Evolutionary conservation across 1,140 invertebrate species (phyloP).

Genomic region (Oppia nitens): DNA sequence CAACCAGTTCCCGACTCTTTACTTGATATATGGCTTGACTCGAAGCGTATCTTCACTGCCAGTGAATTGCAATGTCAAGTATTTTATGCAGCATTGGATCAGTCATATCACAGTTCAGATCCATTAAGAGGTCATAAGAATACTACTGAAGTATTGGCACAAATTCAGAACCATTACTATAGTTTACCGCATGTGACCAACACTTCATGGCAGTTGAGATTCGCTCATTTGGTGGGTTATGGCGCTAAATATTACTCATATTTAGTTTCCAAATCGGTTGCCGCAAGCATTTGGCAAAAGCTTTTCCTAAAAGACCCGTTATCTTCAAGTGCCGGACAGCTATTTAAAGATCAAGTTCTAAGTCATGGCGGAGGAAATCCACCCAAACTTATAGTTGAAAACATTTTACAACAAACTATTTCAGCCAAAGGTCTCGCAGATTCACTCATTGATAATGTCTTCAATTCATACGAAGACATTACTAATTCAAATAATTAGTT

Average conservation of each 20-base stretch:
- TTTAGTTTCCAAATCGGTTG: constrained; percentile 77
- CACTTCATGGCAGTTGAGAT: constrained; percentile 89
- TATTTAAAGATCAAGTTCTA: constrained; percentile 56
- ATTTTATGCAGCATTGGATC: constrained; percentile 75
- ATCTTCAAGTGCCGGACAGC: constrained; percentile 49
- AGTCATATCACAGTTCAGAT: constrained; percentile 59
- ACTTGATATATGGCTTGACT: constrained; percentile 54
- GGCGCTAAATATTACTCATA: constrained; percentile 98
- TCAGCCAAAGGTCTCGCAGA: constrained; percentile 12
- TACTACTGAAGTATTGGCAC: constrained; percentile 54
- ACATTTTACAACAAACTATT: constrained; percentile 17
- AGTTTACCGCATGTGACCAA: constrained; percentile 65
- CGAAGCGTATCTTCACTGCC: constrained; percentile 67
- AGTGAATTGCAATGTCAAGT: constrained; percentile 79
- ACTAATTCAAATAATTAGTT: no score
- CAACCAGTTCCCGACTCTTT: constrained; percentile 60
- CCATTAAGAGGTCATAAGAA: constrained; percentile 28
- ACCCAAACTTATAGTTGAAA: constrained; percentile 44
- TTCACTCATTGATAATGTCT: constrained; percentile 4
- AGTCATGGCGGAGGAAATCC: constrained; percentile 74
- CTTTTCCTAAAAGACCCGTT: constrained; percentile 72
- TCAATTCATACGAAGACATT: neutral
- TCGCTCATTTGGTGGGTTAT: constrained; percentile 91
- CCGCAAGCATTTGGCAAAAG: constrained; percentile 79
- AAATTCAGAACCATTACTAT: constrained; percentile 67